Conservation (phyloP, 2,113 vertebrate species). For the Odontesthes bonariensis region DNA sequence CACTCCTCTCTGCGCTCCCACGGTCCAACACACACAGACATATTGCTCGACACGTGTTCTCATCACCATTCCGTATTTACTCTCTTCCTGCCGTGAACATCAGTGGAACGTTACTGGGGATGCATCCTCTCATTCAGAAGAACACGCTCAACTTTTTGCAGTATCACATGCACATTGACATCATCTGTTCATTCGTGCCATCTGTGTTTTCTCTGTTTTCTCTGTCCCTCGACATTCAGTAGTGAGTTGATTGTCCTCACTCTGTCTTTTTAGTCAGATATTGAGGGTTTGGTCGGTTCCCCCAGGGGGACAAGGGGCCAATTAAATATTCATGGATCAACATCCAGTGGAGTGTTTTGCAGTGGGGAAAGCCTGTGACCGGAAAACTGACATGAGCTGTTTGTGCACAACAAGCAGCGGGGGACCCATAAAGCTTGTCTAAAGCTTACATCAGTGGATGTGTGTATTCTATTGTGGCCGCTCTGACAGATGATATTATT, state of each 20-base stretch:
- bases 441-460: constrained; percentile 31
- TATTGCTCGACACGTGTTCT: constrained; percentile 8
- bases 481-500: constrained; percentile 40
- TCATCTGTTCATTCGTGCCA: constrained; percentile 20
- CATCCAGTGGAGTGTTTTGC: constrained; percentile 70
- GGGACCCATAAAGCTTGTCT: constrained; percentile 45
- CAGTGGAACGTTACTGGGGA: constrained; percentile 41
- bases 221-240: background rate
- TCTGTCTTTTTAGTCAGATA: constrained; percentile 57
- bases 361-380: constrained; percentile 61
- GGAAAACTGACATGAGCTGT: constrained; percentile 65
- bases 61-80: background rate
- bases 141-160: constrained; percentile 15
- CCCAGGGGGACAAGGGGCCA: constrained; percentile 44
- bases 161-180: background rate
- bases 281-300: constrained; percentile 48
- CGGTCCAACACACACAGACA: background rate
- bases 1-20: background rate
- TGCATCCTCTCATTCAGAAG: constrained; percentile 33
- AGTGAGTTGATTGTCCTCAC: background rate
- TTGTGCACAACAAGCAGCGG: constrained; percentile 55
- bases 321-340: constrained; percentile 80
- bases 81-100: constrained; percentile 29
- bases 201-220: constrained; percentile 20
- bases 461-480: constrained; percentile 29